Evolutionary conservation across 2,797 vertebrate genomes (phyloP), one percentile per base, ranked within the genome.

Genomic region (Odontamblyopus rebecca): DNA sequence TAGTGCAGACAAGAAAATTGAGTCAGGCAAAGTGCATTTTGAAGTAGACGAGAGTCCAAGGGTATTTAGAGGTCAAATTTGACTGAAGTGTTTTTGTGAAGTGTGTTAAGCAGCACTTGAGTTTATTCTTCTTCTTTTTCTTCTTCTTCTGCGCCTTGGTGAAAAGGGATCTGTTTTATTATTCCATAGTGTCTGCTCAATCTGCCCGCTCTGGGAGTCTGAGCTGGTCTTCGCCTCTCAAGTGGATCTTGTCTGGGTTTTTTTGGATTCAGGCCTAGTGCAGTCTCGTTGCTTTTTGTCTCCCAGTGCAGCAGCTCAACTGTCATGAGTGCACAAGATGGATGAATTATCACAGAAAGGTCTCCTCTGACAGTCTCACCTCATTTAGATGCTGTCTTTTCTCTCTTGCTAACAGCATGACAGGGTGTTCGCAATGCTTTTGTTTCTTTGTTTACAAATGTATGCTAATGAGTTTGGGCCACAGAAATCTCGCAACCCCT

Each of bases 401-500:
- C 78, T 72, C 78, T 85, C 72, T 56, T 23, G 73, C 82, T 75
- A 80, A 84, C 79, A 29, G 72, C 16, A 2, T 68, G 77, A 69
- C 77, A 41, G 38, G 4, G 9, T 30, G 65, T 71, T 79, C 77
- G 78, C 67, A 67, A 26, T 50, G 68, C 74, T 65, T 57, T 13
- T 15, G 69, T 76, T 75, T 84, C 74, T 83, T 77, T 88, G 85
- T 89, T 88, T 88, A 83, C 83, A 86, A 82, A 89, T 87, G 83
- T 75, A 84, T 84, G 82, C 82, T 86, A 86, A 90, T 88, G 76
- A 86, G 78, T 6, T 26, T 26, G 69, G 74, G 69, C 68, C 68
- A 73, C 51, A 5, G 67, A 30, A 84, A 70, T 67, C 60, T 0
- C 59, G 76, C 67, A 50, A 76, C 79, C 85, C 79, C 68, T 72